Evolutionary conservation across 2,113 vertebrate genomes (phyloP), one percentile per base, ranked within the genome.

Genomic region (Lutjanus erythropterus): DNA sequence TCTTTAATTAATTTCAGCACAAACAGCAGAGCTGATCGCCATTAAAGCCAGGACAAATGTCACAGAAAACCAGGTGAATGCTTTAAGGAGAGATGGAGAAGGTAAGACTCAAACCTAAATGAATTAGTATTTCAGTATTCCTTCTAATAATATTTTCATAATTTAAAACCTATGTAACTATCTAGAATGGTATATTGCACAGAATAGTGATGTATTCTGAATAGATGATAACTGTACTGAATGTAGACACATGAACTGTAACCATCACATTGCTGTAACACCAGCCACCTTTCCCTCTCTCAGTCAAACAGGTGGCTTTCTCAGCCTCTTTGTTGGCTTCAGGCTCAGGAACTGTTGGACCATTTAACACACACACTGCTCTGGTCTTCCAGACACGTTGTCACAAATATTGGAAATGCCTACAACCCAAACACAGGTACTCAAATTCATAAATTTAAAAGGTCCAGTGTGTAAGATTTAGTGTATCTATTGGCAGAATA

Each of bases 291-390:
- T 15, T 50, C 11, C 73, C 8, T 52, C 49, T 73, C 44, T 60
- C 74, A 86, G 88, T 41, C 58, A 78, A 71, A 68, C 73, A 37
- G 56, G 88, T 86, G 56, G 85, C 86, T 68, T 88, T 90, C 61
- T 81, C 88, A 56, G 74, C 88, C 3, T 69, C 80, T 42, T 35
- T 90, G 69, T 12, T 6, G 60, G 53, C n/a, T 60, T 68, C 77
- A 61, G 50, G 1, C 0, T 0, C 0, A 10, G 23, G 14, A 75
- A 0, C 0, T 15, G 1, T 76, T 0, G 86, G 77, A 67, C 86
- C 88, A 47, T 88, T 79, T 44, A 23, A 31, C 29, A 37, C 67
- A 35, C 0, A 42, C 4, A 10, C 33, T 23, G 16, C 39, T 62
- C 67, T 90, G 71, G 66, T 76, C 62, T 88, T 84, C 86, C 86